Conservation (phyloP, 2,888 invertebrate species). For the Lithophane semibrunnea region DNA sequence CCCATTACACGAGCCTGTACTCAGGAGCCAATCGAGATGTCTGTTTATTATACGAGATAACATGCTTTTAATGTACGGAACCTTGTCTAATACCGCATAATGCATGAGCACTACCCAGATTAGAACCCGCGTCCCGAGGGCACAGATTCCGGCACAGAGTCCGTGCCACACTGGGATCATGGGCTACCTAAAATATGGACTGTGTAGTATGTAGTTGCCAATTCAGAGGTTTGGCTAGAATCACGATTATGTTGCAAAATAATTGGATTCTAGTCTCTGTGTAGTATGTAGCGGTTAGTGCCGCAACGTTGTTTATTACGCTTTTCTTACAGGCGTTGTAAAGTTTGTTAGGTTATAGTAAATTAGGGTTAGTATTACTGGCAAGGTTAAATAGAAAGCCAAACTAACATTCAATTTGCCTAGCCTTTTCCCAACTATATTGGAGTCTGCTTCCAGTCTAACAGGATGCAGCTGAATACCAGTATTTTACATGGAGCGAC, state of each 20-base stretch:
- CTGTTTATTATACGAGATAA: conserved; percentile 65
- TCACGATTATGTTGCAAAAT: conserved; percentile 59
- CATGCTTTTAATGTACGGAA: conserved; percentile 58
- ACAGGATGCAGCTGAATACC: too few species aligned
- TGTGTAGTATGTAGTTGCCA: conserved; percentile 56
- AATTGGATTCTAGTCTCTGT: conserved; percentile 58
- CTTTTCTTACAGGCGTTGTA: conserved; percentile 31
- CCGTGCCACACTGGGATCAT: conserved; percentile 44
- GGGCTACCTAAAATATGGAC: conserved; percentile 56
- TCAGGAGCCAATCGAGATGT: conserved; percentile 48
- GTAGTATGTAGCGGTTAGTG: conserved; percentile 26
- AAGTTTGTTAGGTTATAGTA: conserved; percentile 11
- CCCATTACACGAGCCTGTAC: conserved; percentile 36
- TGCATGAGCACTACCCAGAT: conserved; percentile 66
- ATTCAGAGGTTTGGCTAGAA: conserved; percentile 61
- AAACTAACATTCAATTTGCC: too few species aligned
- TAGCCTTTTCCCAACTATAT: too few species aligned
- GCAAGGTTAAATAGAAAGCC: background rate
- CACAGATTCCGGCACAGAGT: conserved; percentile 39
- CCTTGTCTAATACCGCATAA: conserved; percentile 57
- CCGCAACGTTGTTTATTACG: conserved; percentile 44
- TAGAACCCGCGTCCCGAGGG: conserved; percentile 66
- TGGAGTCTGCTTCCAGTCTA: too few species aligned
- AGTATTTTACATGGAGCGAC: too few species aligned
- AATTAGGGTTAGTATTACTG: background rate